Evolutionary conservation across 1,140 invertebrate genomes (phyloP).

Genomic region (Drosophila tsacasi): DNA sequence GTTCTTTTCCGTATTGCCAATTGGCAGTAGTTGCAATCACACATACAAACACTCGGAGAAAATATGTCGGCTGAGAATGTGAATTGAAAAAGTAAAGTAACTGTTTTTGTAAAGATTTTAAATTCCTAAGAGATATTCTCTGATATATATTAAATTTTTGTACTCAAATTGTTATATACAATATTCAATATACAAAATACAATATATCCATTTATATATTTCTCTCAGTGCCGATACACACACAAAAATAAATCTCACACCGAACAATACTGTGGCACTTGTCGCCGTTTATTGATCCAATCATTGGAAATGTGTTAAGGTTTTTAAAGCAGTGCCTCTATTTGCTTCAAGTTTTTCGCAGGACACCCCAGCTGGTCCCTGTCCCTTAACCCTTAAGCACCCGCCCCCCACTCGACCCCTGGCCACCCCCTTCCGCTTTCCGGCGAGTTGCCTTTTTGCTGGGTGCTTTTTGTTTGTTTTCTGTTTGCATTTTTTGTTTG

Average conservation of each 20-base stretch:
- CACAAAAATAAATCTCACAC: constrained; percentile 9
- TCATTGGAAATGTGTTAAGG: constrained; percentile 78
- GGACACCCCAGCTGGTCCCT: constrained; percentile 25
- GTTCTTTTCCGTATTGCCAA: constrained; percentile 62
- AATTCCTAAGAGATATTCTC: too few relatives aligned
- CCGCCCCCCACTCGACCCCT: constrained; percentile 43
- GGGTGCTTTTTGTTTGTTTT: constrained; percentile 69
- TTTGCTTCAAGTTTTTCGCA: constrained; percentile 68
- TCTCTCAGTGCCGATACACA: constrained; percentile 7
- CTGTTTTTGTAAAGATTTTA: too few relatives aligned
- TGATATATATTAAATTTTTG: too few relatives aligned
- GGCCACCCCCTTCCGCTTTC: constrained; percentile 37
- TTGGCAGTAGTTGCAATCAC: constrained; percentile 55
- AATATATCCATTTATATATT: not conserved
- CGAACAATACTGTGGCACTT: constrained; percentile 48
- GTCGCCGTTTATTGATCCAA: constrained; percentile 82
- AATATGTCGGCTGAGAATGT: not conserved
- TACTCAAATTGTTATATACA: too few relatives aligned
- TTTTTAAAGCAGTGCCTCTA: constrained; percentile 69
- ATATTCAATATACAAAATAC: too few relatives aligned
- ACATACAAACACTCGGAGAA: constrained; percentile 5
- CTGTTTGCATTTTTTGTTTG: constrained; percentile 70
- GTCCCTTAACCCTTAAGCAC: constrained; percentile 10
- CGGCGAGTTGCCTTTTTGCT: constrained; percentile 74
- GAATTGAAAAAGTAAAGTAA: not conserved